Conservation (phyloP, 1,140 invertebrate species). For the fruit fly (Drosophila melanogaster) region DNA sequence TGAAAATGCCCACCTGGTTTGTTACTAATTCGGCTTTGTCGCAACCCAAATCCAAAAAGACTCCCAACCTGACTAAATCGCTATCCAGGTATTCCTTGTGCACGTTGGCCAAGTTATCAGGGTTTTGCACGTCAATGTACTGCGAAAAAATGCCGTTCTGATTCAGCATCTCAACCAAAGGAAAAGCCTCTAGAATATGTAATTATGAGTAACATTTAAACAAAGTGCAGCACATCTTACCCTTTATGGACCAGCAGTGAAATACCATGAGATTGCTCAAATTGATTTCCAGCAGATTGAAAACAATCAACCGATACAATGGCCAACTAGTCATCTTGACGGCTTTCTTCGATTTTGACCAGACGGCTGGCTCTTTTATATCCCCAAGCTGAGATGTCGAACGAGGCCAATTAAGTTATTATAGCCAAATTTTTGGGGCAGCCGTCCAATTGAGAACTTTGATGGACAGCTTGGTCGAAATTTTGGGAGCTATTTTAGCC, state of each 20-base stretch:
- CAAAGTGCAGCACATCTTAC: constrained; percentile 16
- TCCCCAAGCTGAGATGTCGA: neutral
- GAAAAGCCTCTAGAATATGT: constrained; percentile 29
- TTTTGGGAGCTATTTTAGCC: constrained; percentile 16
- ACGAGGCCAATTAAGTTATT: constrained; percentile 53
- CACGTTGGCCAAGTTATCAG: constrained; percentile 34
- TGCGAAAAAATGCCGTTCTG: constrained; percentile 55
- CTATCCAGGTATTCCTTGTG: constrained; percentile 56
- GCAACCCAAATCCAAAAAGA: constrained; percentile 70
- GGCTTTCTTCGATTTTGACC: constrained; percentile 7
- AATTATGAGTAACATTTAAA: neutral
- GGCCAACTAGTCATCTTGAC: constrained; percentile 37
- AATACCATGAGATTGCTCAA: constrained; percentile 60
- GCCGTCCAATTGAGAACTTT: constrained; percentile 38
- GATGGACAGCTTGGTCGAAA: constrained; percentile 29
- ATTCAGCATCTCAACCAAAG: constrained; percentile 41
- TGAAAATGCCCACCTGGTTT: constrained; percentile 43
- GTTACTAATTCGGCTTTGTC: constrained; percentile 38
- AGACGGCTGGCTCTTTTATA: constrained; percentile 48
- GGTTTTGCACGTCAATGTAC: constrained; percentile 49
- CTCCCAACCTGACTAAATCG: constrained; percentile 48
- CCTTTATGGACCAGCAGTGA: constrained; percentile 64
- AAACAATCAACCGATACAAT: constrained; percentile 62
- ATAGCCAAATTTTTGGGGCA: constrained; percentile 46
- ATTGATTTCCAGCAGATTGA: constrained; percentile 65